Conservation (phyloP, 2,888 invertebrate genomes). For the Coleophora deauratella region DNA sequence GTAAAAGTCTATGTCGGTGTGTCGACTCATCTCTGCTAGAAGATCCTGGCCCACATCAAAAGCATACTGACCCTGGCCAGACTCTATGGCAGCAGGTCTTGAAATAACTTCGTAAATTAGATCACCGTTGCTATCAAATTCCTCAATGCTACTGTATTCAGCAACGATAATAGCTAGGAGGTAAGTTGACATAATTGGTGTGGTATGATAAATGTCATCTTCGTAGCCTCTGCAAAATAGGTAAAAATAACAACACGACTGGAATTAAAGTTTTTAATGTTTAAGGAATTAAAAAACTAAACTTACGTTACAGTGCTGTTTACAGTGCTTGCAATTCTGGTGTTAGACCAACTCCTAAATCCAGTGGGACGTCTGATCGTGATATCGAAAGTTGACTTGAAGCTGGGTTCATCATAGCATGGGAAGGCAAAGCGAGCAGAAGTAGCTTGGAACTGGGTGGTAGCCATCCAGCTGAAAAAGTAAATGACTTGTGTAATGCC, state of each 20-base stretch:
- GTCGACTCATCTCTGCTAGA: constrained; percentile 66
- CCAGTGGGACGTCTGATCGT: constrained; percentile 72
- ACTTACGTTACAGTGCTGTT: neutral
- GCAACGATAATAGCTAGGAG: constrained; percentile 81
- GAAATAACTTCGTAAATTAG: constrained; percentile 58
- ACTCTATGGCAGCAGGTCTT: constrained; percentile 46
- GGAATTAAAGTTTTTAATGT: neutral
- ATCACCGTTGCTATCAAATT: constrained; percentile 1
- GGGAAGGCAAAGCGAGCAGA: constrained; percentile 83
- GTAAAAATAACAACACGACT: neutral
- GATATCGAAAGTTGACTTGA: constrained; percentile 84
- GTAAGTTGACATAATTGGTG: constrained; percentile 78
- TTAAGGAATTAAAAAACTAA: neutral
- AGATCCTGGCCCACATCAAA: constrained; percentile 51
- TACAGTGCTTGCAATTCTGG: constrained; percentile 55
- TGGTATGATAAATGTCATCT: constrained; percentile 45
- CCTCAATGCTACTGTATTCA: constrained; percentile 55
- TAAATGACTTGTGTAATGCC: neutral
- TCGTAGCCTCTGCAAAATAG: constrained; percentile 32
- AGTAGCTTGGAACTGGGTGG: constrained; percentile 81
- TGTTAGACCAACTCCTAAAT: constrained; percentile 72
- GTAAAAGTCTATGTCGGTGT: constrained; percentile 68
- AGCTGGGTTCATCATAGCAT: constrained; percentile 87
- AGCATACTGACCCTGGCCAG: constrained; percentile 52
- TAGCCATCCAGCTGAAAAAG: constrained; percentile 69